Evolutionary conservation across 2,888 invertebrate species (phyloP), one percentile per base, ranked within the genome.

Genomic region (Trichogramma evanescens): DNA sequence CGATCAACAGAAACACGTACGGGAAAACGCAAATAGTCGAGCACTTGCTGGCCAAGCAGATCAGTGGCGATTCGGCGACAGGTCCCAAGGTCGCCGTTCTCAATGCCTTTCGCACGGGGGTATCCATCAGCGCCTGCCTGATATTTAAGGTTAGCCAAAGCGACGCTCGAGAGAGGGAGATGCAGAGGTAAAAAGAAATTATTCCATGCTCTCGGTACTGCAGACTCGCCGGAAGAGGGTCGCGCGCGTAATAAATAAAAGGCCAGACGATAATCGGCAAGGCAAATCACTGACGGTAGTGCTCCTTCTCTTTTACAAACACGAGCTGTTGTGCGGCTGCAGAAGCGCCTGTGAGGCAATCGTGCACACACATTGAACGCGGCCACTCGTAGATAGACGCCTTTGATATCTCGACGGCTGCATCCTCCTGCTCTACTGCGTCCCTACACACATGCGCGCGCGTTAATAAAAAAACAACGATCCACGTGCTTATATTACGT

Each of bases 1-100:
- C 26, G 26, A 26, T 26, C 26, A 26, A 26, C 26, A 26, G 26
- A 26, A 26, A 26, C 26, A 26, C 26, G 26, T 26, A 26, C 26
- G 26, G 26, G 26, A 26, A 26, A 26, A 26, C 26, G 26, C 26
- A 26, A 26, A 74, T 72, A 50, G 71, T 70, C 48, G 69, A 68
- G 58, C 72, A 71, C 66, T 65, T 76, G 54, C 68, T 76, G 56
- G 67, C 70, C 45, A 67, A 69, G 65, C 67, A 72, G 56, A 66
- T 71, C 50, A 71, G 73, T 42, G 66, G 68, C 62, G 64, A 66
- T 62, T 57, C 62, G 50, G 68, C 71, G 63, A 39, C 71, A 72
- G 62, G 69, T 26, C 69, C 74, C 58, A 75, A 76, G 65, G 66
- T 76, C 65, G 73, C 66, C 56, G 72, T 75, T 65, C 71, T 71